Conservation (phyloP, 2,888 invertebrate genomes). For the Zele albiditarsus region DNA sequence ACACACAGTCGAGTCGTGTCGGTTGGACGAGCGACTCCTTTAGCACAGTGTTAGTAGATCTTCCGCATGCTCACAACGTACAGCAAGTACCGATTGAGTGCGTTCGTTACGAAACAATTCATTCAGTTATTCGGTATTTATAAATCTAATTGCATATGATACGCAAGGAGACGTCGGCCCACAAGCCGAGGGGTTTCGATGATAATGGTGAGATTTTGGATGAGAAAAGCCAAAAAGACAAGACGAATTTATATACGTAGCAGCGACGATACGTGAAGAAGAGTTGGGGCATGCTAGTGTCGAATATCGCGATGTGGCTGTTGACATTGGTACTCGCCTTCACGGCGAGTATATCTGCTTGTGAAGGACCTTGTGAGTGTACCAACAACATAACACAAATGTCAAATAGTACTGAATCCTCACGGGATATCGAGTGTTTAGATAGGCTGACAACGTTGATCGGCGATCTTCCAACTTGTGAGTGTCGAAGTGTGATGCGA, state of each 20-base stretch:
- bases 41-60: constrained; percentile 28
- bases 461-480: constrained; percentile 25
- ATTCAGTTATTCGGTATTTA: not conserved
- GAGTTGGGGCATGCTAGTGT: constrained; percentile 43
- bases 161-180: constrained; percentile 5
- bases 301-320: constrained; percentile 63
- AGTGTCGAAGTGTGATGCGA: constrained; percentile 33
- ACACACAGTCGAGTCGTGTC: constrained; percentile 38
- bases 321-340: constrained; percentile 67
- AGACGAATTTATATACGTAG: constrained; percentile 30
- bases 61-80: not conserved
- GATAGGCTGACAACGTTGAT: constrained; percentile 29
- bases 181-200: not conserved
- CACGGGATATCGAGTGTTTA: constrained; percentile 35
- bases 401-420: constrained; percentile 22
- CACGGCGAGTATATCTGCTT: constrained; percentile 67
- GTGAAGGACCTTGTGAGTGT: constrained; percentile 67
- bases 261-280: constrained; percentile 43
- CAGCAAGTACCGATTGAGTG: not conserved
- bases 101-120: not conserved
- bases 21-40: constrained; percentile 36
- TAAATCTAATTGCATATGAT: constrained; percentile 5
- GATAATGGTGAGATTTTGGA: constrained; percentile 30
- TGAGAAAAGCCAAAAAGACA: constrained; percentile 9
- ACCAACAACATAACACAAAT: constrained; percentile 38